phyloP scores from a whole-genome alignment of 2,888 invertebrate genomes.

The Lottia gigantea region DNA sequence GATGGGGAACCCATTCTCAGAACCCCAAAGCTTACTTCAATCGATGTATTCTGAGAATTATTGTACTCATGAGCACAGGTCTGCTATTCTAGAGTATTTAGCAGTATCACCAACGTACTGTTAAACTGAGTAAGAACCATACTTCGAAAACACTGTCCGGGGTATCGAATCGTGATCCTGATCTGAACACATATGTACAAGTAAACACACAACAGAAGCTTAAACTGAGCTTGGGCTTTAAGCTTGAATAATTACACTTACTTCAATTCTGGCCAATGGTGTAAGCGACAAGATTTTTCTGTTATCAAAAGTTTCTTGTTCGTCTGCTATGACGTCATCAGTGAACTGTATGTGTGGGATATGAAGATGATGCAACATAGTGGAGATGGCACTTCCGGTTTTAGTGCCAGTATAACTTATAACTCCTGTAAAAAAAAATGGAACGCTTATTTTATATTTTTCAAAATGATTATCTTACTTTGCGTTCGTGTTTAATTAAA shows the following conservation, averaged over 20 bases:
- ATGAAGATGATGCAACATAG: slow-evolving; percentile 22
- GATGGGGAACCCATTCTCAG: too few relatives aligned
- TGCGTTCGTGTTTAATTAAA: too few relatives aligned
- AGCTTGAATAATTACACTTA: not conserved
- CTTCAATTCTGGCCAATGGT: slow-evolving; percentile 17
- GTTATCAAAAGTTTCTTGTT: not conserved
- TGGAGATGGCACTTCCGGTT: slow-evolving; percentile 20
- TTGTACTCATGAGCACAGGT: too few relatives aligned
- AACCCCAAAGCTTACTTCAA: too few relatives aligned
- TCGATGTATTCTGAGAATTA: too few relatives aligned
- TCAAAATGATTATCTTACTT: too few relatives aligned
- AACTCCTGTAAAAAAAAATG: slow-evolving; percentile 27
- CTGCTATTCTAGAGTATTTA: too few relatives aligned
- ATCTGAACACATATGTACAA: not conserved
- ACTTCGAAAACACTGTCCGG: not conserved
- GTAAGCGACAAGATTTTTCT: slow-evolving; percentile 8
- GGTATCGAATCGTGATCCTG: slow-evolving; percentile 6
- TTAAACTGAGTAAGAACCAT: not conserved
- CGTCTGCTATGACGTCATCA: slow-evolving; percentile 9
- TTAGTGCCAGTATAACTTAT: slow-evolving; percentile 29
- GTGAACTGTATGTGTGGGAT: slow-evolving; percentile 27
- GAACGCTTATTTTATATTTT: too few relatives aligned
- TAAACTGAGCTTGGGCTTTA: too few relatives aligned
- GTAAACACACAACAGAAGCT: too few relatives aligned
- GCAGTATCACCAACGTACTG: too few relatives aligned